Conservation (phyloP, 2,888 invertebrate species). For the Oxystoma pomonae region DNA sequence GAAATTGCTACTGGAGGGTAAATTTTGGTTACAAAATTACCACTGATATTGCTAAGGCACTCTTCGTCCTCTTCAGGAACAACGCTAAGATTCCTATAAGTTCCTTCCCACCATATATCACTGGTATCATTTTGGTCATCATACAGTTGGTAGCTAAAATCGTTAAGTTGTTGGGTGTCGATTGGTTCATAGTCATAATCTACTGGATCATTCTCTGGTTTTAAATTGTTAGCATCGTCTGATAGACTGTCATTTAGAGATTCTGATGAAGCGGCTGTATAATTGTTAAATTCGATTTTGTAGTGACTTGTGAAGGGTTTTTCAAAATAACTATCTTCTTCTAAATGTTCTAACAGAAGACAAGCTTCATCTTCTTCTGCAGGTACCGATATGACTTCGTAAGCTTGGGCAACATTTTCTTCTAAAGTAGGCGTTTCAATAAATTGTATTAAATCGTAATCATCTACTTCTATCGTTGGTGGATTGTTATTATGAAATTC, state of each 20-base stretch:
- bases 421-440: slow-evolving; percentile 12
- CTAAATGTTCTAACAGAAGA: slow-evolving; percentile 27
- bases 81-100: slow-evolving; percentile 45
- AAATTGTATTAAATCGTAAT: slow-evolving; percentile 36
- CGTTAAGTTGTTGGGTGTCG: slow-evolving; percentile 31
- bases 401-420: slow-evolving; percentile 27
- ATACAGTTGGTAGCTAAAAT: slow-evolving; percentile 29
- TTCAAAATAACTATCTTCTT: slow-evolving; percentile 29
- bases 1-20: slow-evolving; percentile 15
- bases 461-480: slow-evolving; percentile 21
- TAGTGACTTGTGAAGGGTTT: slow-evolving; percentile 27
- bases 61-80: slow-evolving; percentile 49
- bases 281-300: slow-evolving; percentile 29
- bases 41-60: slow-evolving; percentile 37
- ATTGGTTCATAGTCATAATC: slow-evolving; percentile 42
- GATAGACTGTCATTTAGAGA: slow-evolving; percentile 36
- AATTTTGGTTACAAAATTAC: slow-evolving; percentile 25
- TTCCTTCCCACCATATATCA: slow-evolving; percentile 47
- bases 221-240: slow-evolving; percentile 26
- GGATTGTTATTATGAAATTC: slow-evolving; percentile 22
- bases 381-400: slow-evolving; percentile 26
- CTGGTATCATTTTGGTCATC: slow-evolving; percentile 26
- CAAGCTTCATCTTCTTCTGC: slow-evolving; percentile 33
- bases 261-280: slow-evolving; percentile 40
- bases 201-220: slow-evolving; percentile 30